phyloP scores from a whole-genome alignment of 2,888 invertebrate species.

The Nezara viridula region DNA sequence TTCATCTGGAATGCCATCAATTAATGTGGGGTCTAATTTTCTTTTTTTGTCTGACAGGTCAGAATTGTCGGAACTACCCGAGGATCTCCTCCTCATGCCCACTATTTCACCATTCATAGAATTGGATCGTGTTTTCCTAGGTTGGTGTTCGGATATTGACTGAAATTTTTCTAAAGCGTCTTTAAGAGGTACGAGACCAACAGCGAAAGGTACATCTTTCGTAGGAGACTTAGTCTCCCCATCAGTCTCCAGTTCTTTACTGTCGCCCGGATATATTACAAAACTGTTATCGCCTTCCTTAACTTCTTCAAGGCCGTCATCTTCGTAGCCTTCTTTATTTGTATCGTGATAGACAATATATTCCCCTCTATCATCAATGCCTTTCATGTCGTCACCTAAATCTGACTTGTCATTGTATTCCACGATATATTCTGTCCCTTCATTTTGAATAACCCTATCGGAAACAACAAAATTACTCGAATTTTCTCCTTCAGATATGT shows the following conservation, averaged over 20 bases:
- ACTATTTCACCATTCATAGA: conserved; percentile 66
- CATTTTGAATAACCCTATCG: conserved; percentile 58
- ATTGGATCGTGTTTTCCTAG: conserved; percentile 69
- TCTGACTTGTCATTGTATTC: conserved; percentile 55
- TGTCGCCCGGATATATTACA: conserved; percentile 47
- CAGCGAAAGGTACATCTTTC: conserved; percentile 70
- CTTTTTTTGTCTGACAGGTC: conserved; percentile 59
- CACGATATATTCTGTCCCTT: conserved; percentile 59
- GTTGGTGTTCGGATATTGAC: conserved; percentile 70
- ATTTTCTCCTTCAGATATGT: conserved; percentile 57
- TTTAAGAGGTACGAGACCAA: conserved; percentile 69
- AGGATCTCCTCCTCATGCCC: conserved; percentile 65
- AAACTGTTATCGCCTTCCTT: conserved; percentile 43
- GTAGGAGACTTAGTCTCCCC: conserved; percentile 66
- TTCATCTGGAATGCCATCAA: conserved; percentile 51
- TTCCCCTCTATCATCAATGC: conserved; percentile 40
- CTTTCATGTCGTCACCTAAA: conserved; percentile 59
- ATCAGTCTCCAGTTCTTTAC: conserved; percentile 33
- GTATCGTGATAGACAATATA: conserved; percentile 60
- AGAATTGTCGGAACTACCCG: conserved; percentile 57
- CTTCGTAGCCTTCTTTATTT: conserved; percentile 53
- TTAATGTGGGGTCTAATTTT: conserved; percentile 55
- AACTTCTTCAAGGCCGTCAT: conserved; percentile 46
- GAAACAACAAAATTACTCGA: conserved; percentile 53
- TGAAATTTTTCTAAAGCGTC: conserved; percentile 70